These are phyloP conservation scores for Drosophila formosana DNA, from an alignment of 2,888 invertebrate species.

Conservation along the genomic window DNA sequence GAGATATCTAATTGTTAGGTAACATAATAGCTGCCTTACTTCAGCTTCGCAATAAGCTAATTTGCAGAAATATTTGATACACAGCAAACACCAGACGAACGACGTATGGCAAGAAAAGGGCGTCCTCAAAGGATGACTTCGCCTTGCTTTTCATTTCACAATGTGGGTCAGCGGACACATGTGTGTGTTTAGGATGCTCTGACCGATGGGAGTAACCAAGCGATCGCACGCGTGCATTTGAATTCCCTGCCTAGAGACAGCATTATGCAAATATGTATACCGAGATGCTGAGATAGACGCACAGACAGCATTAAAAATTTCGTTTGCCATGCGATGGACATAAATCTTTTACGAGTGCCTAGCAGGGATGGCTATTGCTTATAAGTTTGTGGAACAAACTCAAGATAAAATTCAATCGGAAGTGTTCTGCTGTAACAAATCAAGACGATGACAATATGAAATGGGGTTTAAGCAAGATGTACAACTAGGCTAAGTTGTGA, in stretches of 20 bases:
- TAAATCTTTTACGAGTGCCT: constrained; percentile 72
- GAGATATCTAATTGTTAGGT: too few relatives aligned
- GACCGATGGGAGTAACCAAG: constrained; percentile 18
- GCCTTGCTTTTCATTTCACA: too few relatives aligned
- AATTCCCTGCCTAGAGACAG: constrained; percentile 49
- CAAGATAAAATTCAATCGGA: neutral
- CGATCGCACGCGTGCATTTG: constrained; percentile 53
- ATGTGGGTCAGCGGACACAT: neutral
- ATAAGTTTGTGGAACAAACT: constrained; percentile 9
- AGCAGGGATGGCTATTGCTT: constrained; percentile 20
- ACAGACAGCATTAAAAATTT: constrained; percentile 62
- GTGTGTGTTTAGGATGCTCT: neutral
- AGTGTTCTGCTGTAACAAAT: neutral
- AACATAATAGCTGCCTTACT: too few relatives aligned
- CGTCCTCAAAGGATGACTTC: too few relatives aligned
- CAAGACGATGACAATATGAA: neutral
- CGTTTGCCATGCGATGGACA: constrained; percentile 55
- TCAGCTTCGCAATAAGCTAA: too few relatives aligned
- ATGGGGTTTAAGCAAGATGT: too few relatives aligned
- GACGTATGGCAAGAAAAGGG: too few relatives aligned
- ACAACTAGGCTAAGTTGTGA: too few relatives aligned
- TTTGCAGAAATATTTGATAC: too few relatives aligned
- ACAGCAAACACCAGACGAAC: too few relatives aligned
- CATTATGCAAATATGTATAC: constrained; percentile 14
- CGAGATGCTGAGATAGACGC: constrained; percentile 12